These are phyloP conservation scores for Cheilosia soror DNA, from an alignment of 2,888 invertebrate species.

Conservation along the genomic window DNA sequence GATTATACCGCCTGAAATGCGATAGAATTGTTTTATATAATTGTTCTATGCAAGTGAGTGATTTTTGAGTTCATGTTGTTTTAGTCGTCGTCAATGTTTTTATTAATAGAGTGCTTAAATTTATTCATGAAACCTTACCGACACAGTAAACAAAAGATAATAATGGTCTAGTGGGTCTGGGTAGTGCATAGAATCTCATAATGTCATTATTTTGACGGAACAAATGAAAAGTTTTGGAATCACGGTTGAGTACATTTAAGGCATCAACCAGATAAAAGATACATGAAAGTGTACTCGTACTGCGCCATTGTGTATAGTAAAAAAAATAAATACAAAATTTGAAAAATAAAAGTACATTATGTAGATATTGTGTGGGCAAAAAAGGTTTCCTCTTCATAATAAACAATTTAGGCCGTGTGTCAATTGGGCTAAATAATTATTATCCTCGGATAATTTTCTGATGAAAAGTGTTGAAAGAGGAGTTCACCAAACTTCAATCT, in stretches of 20 bases:
- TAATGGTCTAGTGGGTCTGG: not conserved
- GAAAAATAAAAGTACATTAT: too few species aligned
- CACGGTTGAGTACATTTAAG: not conserved
- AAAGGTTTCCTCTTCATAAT: too few species aligned
- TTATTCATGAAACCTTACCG: constrained; percentile 8
- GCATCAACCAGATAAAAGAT: not conserved
- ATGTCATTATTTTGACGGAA: not conserved
- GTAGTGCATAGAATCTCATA: not conserved
- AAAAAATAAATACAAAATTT: too few species aligned
- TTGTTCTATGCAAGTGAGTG: not conserved
- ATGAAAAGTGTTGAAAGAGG: too few species aligned
- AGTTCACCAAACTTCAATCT: too few species aligned
- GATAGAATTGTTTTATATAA: not conserved
- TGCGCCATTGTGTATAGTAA: too few species aligned
- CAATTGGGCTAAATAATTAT: too few species aligned
- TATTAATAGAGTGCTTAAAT: constrained; percentile 1
- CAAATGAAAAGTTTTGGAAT: not conserved
- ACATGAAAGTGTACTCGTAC: too few species aligned
- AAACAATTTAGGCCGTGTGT: too few species aligned
- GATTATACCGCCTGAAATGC: not conserved
- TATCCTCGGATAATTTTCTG: too few species aligned
- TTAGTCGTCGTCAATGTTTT: not conserved
- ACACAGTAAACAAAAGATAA: constrained; percentile 3
- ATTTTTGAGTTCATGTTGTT: not conserved
- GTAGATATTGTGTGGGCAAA: too few species aligned